Evolutionary conservation across 2,797 vertebrate species (phyloP), one percentile per base, ranked within the genome.

Genomic region (Pagetopsis macropterus): DNA sequence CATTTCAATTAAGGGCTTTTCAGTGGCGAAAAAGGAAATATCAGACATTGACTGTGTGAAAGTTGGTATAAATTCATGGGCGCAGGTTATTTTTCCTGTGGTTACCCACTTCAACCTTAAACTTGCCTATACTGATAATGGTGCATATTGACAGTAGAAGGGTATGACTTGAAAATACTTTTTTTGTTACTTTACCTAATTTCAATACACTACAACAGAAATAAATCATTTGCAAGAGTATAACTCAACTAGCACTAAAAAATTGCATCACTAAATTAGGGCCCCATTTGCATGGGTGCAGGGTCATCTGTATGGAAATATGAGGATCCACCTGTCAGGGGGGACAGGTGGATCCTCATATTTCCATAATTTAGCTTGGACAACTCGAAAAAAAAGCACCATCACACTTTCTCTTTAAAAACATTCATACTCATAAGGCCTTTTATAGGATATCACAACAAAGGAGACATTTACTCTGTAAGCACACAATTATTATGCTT

Each of bases 1-100:
- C 78, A 77, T 85, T 90, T 91, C 85, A 87, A 88, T 91, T 86
- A 85, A 61, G 76, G 52, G 41, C 33, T 67, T 21, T 74, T 81
- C 62, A 70, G 16, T n/a, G 62, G 63, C 16, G n/a, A 52, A 66
- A 78, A 64, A 66, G 45, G 19, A 59, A 61, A 64, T 15, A 65
- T 50, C 40, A 63, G 65, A 77, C 16, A 49, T 2, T 14, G 43
- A 52, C 52, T 40, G 56, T 41, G 48, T 37, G 57, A 3, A 11
- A 14, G 49, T 27, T 41, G 37, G 19, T 27, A 12, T 76, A 48
- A 54, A 61, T 48, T 17, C 50, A 56, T 13, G 15, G 45, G 51
- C n/a, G 27, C 57, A 78, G 9, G 19, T 3, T 12, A 33, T 59
- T 68, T 16, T 15, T 2, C n/a, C 21, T 8, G 11, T n/a, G 14